Percentiles rank a stretch among this genome's conserved stretches.
These are phyloP conservation scores for Sialis lutaria DNA, from an alignment of 2,888 invertebrate genomes.

Conservation along the genomic window DNA sequence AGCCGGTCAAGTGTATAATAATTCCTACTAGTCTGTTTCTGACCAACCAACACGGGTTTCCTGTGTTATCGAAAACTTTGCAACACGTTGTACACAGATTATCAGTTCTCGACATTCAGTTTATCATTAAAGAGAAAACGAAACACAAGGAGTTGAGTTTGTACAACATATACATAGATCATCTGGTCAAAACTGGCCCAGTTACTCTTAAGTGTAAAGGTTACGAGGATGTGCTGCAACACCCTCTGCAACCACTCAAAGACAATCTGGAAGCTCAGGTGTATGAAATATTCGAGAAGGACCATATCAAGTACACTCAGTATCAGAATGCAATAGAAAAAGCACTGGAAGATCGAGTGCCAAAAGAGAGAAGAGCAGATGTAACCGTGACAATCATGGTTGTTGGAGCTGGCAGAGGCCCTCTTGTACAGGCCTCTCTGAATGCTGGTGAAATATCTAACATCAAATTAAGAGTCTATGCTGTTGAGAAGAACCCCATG, in stretches of 20 bases:
- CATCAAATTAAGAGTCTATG: conserved; percentile 66
- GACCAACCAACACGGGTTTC: conserved; percentile 75
- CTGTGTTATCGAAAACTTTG: conserved; percentile 59
- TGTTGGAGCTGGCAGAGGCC: conserved; percentile 89
- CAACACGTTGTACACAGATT: conserved; percentile 47
- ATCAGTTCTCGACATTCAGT: conserved; percentile 44
- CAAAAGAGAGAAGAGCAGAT: conserved; percentile 25
- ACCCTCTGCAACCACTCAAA: conserved; percentile 80
- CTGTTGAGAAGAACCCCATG: conserved; percentile 96
- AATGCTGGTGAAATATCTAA: conserved; percentile 55
- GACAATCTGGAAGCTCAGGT: conserved; percentile 92
- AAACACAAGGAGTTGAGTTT: conserved; percentile 3
- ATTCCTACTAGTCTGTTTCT: conserved; percentile 71
- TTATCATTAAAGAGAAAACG: conserved; percentile 43
- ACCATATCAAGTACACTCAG: conserved; percentile 84
- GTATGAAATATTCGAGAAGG: conserved; percentile 96
- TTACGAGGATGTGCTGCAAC: conserved; percentile 86
- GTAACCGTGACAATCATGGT: conserved; percentile 51
- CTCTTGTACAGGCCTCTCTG: conserved; percentile 76
- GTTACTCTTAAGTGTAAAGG: conserved; percentile 25
- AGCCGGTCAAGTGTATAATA: conserved; percentile 75
- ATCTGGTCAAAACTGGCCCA: conserved; percentile 2
- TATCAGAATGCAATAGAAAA: conserved; percentile 69
- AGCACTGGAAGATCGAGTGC: conserved; percentile 47
- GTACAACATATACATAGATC: conserved; percentile 3